These are phyloP conservation scores for Hemistola chrysoprasaria DNA, from an alignment of 2,888 invertebrate species.

Conservation along the genomic window DNA sequence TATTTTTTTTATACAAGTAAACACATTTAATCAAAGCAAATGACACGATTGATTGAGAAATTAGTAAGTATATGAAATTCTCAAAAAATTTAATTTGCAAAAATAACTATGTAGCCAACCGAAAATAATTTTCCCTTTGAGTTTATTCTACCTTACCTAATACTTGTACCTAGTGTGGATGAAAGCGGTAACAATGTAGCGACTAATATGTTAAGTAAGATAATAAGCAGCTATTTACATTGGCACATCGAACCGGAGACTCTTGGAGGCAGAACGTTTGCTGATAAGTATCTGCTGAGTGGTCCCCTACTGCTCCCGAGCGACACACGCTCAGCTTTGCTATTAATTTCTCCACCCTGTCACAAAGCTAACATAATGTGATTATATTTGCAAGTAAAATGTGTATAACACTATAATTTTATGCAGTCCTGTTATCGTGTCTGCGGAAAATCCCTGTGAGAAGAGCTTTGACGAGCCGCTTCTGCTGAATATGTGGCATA, in stretches of 20 bases:
- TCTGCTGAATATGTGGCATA: constrained; percentile 32
- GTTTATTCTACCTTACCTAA: no score
- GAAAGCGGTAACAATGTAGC: constrained; percentile 5
- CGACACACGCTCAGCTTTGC: constrained; percentile 66
- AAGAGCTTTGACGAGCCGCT: constrained; percentile 38
- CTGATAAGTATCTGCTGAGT: constrained; percentile 80
- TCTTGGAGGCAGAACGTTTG: constrained; percentile 56
- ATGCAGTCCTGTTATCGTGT: constrained; percentile 48
- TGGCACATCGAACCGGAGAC: constrained; percentile 43
- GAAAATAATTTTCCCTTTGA: no score
- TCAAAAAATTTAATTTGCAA: no score
- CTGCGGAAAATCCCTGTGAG: constrained; percentile 47
- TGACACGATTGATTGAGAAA: no score
- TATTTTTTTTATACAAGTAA: no score
- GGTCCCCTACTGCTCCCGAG: constrained; percentile 75
- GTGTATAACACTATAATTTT: constrained; percentile 54
- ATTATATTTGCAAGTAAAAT: constrained; percentile 79
- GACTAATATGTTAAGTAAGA: constrained; percentile 34
- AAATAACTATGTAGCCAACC: no score
- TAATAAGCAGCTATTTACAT: constrained; percentile 44
- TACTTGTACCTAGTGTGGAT: no score
- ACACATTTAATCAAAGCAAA: no score
- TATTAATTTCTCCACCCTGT: constrained; percentile 77
- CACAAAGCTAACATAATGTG: constrained; percentile 76
- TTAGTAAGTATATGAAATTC: no score